phyloP scores from a whole-genome alignment of 2,888 invertebrate genomes.

The Seira musarum region DNA sequence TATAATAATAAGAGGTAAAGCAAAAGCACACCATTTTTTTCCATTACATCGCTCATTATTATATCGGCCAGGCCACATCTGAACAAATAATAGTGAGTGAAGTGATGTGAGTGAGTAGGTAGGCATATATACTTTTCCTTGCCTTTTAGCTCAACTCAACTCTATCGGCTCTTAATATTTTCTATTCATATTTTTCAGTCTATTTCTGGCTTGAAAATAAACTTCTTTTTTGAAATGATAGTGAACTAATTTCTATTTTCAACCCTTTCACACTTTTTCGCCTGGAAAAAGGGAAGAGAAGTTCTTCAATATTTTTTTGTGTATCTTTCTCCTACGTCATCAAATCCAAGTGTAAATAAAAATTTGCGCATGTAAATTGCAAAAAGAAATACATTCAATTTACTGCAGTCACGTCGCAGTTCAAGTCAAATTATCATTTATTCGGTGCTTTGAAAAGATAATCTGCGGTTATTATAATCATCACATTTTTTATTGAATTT shows the following conservation, averaged over 20 bases:
- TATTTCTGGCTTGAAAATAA: background rate
- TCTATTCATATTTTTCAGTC: background rate
- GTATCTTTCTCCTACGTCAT: background rate
- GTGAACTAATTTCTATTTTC: background rate
- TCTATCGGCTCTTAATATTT: too few species aligned
- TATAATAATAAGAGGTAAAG: background rate
- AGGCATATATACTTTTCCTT: background rate
- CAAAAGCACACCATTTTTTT: background rate
- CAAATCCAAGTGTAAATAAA: background rate
- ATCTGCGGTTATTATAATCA: too few species aligned
- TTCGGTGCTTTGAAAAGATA: too few species aligned
- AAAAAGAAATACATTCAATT: too few species aligned
- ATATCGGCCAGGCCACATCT: conserved; percentile 7
- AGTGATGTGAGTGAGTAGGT: too few species aligned
- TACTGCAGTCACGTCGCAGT: too few species aligned
- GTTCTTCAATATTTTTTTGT: background rate
- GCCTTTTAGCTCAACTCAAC: background rate
- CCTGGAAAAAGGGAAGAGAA: background rate
- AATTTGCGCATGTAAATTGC: background rate
- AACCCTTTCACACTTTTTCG: background rate
- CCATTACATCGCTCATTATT: background rate
- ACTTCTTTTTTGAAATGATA: background rate
- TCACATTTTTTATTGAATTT: too few species aligned
- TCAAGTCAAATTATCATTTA: too few species aligned
- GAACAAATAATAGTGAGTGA: too few species aligned